A percentile compares a stretch with the other conserved stretches of the same genome.
Evolutionary conservation across 2,113 vertebrate genomes (phyloP).

Genomic region (Mirounga angustirostris): DNA sequence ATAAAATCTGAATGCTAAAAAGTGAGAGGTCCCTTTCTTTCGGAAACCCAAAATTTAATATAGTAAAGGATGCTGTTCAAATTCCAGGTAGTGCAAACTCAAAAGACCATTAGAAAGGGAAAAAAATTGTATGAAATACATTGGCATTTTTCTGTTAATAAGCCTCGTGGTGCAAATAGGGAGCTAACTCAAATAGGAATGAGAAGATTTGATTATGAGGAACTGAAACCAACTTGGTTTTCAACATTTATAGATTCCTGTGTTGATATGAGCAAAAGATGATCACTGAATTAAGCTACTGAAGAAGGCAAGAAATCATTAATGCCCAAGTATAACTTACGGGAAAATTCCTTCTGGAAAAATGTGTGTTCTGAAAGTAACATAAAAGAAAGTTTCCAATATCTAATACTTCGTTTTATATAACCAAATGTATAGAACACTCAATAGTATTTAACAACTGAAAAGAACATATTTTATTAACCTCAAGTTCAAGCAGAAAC

Average conservation of each 20-base stretch:
- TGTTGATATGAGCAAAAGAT: background rate
- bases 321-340: background rate
- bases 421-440: background rate
- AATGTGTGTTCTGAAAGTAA: background rate
- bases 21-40: background rate
- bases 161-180: background rate
- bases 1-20: slow-evolving; percentile 37
- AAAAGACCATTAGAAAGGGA: background rate
- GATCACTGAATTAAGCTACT: background rate
- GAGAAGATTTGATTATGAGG: background rate
- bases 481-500: slow-evolving; percentile 22
- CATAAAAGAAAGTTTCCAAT: background rate
- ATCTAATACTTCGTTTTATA: background rate
- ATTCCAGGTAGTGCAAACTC: background rate
- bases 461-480: background rate
- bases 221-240: background rate
- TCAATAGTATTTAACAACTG: background rate
- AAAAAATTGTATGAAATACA: background rate
- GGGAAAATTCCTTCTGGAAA: background rate
- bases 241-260: background rate
- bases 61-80: background rate
- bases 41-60: slow-evolving; percentile 22
- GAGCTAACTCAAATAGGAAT: background rate
- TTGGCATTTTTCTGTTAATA: background rate
- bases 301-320: background rate